Evolutionary conservation across 2,888 invertebrate genomes (phyloP), one percentile per base, ranked within the genome.

Genomic region (Thereva nobilitata): DNA sequence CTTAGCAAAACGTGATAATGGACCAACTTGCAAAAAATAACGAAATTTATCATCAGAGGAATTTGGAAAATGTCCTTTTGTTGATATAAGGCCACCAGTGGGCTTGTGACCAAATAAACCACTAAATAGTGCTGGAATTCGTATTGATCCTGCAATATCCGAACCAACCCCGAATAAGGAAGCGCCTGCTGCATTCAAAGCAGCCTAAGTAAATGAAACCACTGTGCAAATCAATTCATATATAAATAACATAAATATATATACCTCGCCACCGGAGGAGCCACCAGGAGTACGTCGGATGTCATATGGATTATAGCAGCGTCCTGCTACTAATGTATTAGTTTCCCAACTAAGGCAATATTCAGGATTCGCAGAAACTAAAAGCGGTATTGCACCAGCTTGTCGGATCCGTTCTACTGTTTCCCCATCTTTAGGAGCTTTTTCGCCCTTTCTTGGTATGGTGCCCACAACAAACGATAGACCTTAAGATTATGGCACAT

Each of bases 101-200:
- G 93, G 90, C 75, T 94, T 94, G 78, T 94, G 93, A 0, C 94
- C 95, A 79, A 91, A 95, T 44, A 95, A 83, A 0, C 95, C 95
- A 80, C 89, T 92, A 79, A 90, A 93, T 71, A 90, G 86, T n/a
- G 90, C 85, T 0, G 95, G 95, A 76, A 95, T 82, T 37, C 95
- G 85, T 72, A 95, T 92, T 61, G 93, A 93, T 57, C 95, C 95
- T 6, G 89, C 93, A 0, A 64, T 12, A 79, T 95, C 95, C 0
- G 93, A 93, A 4, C 92, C 90, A 71, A 95, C 81, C 68, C 93
- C 91, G 73, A 93, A 84, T 0, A 90, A 79, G 1, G 91, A 88
- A 10, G 90, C 93, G 8, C 89, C 93, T 63, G 89, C 82, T 2
- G 88, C 89, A 55, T 92, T 78, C 37, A 93, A 77, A 3, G 91